Percentiles rank a stretch among this genome's conserved stretches.
These are phyloP conservation scores for Papilio elwesi DNA, from an alignment of 2,888 invertebrate species.

Conservation along the genomic window DNA sequence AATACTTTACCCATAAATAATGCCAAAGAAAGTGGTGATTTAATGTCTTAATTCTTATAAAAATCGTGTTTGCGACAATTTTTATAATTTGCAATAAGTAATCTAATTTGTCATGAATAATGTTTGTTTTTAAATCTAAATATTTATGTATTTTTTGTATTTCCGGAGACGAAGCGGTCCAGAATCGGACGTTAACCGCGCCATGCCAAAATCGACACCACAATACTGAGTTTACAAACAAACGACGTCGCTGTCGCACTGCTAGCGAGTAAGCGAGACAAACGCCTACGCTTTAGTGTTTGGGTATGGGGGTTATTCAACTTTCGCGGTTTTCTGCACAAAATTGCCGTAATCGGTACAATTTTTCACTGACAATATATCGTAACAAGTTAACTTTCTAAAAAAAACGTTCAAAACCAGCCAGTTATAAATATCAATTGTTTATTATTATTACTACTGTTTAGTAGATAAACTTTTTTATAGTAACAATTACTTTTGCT, in stretches of 20 bases:
- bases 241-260: constrained; percentile 61
- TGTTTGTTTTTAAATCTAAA: constrained; percentile 14
- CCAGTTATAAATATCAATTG: neutral
- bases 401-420: neutral
- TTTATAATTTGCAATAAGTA: constrained; percentile 30
- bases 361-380: constrained; percentile 24
- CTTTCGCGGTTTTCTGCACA: constrained; percentile 55
- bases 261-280: constrained; percentile 56
- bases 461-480: neutral
- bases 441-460: neutral
- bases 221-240: constrained; percentile 70
- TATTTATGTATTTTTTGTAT: constrained; percentile 4
- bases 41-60: neutral
- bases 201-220: constrained; percentile 48
- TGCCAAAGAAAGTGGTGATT: neutral
- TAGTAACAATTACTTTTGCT: too few species aligned
- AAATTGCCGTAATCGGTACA: constrained; percentile 37
- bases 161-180: constrained; percentile 7
- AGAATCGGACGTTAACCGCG: constrained; percentile 38
- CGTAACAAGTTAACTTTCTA: constrained; percentile 14
- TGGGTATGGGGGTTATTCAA: constrained; percentile 70
- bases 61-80: neutral
- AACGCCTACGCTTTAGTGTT: constrained; percentile 52
- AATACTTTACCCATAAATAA: neutral
- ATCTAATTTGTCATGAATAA: neutral